These are phyloP conservation scores for Cromileptes altivelis DNA, from an alignment of 2,113 vertebrate genomes.

Conservation along the genomic window DNA sequence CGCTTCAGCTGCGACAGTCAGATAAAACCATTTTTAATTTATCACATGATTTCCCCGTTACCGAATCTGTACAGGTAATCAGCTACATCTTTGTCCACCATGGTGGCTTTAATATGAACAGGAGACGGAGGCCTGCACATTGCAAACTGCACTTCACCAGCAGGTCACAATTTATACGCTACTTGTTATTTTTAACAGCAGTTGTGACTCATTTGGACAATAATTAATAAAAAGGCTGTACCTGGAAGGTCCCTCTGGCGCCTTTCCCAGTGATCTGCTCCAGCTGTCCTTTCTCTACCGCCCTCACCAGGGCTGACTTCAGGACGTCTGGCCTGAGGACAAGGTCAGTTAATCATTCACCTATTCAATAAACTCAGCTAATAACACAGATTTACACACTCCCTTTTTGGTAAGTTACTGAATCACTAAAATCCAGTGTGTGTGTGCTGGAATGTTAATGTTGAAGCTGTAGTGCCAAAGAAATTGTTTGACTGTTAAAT, in stretches of 20 bases:
- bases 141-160: background rate
- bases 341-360: background rate
- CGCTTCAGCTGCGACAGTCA: slow-evolving; percentile 90
- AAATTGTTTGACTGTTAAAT: background rate
- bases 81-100: too few species aligned
- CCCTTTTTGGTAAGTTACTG: background rate
- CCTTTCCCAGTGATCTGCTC: slow-evolving; percentile 99
- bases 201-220: background rate
- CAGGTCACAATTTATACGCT: background rate
- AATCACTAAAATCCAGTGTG: background rate
- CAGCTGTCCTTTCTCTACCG: slow-evolving; percentile 95
- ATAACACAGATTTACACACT: background rate
- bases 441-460: background rate
- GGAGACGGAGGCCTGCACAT: too few species aligned
- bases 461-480: background rate
- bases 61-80: too few species aligned
- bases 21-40: background rate
- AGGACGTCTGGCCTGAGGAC: slow-evolving; percentile 92
- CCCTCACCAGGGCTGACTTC: slow-evolving; percentile 94
- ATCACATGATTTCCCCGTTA: background rate
- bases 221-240: slow-evolving; percentile 53
- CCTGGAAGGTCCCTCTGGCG: slow-evolving; percentile 97
- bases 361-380: background rate
- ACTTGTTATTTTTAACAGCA: background rate
- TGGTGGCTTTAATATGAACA: background rate